Conservation (phyloP, 2,888 invertebrate genomes). For the Lasius platythorax region DNA sequence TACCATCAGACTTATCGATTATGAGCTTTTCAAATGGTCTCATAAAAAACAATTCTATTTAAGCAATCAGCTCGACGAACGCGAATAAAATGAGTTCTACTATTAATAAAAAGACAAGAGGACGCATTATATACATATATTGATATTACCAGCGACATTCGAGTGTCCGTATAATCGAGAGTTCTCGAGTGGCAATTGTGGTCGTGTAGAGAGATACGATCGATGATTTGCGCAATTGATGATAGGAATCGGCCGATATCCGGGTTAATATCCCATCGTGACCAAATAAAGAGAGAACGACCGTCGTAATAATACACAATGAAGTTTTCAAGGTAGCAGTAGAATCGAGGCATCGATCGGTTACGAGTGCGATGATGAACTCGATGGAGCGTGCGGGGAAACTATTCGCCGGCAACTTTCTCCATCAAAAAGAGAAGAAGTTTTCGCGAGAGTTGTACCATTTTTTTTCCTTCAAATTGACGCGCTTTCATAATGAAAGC, state of each 20-base stretch:
- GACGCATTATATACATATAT: background rate
- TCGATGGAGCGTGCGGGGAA: constrained; percentile 37
- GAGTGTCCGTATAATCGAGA: constrained; percentile 37
- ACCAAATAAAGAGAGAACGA: background rate
- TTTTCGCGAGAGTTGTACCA: constrained; percentile 28
- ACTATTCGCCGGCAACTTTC: constrained; percentile 29
- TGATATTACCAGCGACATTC: constrained; percentile 9
- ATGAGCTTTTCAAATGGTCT: background rate
- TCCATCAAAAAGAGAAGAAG: constrained; percentile 25
- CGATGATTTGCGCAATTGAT: constrained; percentile 18
- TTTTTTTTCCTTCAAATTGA: constrained; percentile 31
- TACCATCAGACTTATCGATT: background rate
- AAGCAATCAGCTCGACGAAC: background rate
- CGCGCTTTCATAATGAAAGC: constrained; percentile 37
- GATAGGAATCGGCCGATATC: constrained; percentile 35
- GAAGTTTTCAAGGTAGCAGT: constrained; percentile 34
- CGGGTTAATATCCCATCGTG: constrained; percentile 34
- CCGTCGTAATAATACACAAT: constrained; percentile 50
- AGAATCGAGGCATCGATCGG: constrained; percentile 70
- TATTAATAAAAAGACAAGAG: constrained; percentile 1
- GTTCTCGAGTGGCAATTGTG: constrained; percentile 23
- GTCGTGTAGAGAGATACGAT: background rate
- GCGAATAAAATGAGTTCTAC: background rate
- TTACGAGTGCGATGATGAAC: constrained; percentile 68
- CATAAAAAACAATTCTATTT: constrained; percentile 8